phyloP scores from a whole-genome alignment of 1,140 invertebrate genomes.

The Drosophila sulfurigaster region DNA sequence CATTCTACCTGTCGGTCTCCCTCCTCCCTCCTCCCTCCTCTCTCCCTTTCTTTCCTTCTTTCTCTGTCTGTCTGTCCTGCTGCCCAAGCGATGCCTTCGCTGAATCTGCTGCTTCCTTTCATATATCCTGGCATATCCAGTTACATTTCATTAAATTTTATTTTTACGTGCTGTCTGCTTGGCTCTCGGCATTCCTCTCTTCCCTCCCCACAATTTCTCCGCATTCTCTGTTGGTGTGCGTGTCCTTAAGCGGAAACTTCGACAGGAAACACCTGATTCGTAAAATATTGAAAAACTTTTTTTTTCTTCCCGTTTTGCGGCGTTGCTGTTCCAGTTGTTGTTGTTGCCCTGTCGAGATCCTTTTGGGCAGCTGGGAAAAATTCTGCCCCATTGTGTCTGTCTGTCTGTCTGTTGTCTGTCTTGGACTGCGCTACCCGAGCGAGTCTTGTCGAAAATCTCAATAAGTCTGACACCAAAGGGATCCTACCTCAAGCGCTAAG shows the following conservation, averaged over 20 bases:
- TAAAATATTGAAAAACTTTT: constrained; percentile 83
- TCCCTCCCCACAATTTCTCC: neutral
- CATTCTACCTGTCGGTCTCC: constrained; percentile 73
- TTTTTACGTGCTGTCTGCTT: constrained; percentile 73
- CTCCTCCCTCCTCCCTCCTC: no score
- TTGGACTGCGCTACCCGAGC: constrained; percentile 18
- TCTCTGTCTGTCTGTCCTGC: constrained; percentile 38
- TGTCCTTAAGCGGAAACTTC: constrained; percentile 82
- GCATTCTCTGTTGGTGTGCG: constrained; percentile 50
- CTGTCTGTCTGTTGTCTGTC: constrained; percentile 22
- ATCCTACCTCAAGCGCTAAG: neutral
- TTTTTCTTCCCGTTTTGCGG: constrained; percentile 10
- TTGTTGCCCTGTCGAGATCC: constrained; percentile 23
- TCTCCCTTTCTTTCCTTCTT: neutral
- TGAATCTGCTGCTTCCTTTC: neutral
- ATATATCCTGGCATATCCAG: constrained; percentile 65
- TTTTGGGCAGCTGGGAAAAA: constrained; percentile 22
- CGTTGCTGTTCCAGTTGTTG: neutral
- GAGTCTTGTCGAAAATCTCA: neutral
- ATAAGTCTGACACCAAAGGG: neutral
- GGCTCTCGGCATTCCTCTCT: constrained; percentile 52
- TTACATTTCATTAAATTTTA: constrained; percentile 84
- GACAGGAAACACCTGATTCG: constrained; percentile 83
- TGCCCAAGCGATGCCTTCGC: neutral
- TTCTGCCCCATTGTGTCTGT: neutral